A percentile compares a stretch with the other conserved stretches of the same genome.
phyloP scores from a whole-genome alignment of 2,888 invertebrate species.

The Dichetophora obliterata region DNA sequence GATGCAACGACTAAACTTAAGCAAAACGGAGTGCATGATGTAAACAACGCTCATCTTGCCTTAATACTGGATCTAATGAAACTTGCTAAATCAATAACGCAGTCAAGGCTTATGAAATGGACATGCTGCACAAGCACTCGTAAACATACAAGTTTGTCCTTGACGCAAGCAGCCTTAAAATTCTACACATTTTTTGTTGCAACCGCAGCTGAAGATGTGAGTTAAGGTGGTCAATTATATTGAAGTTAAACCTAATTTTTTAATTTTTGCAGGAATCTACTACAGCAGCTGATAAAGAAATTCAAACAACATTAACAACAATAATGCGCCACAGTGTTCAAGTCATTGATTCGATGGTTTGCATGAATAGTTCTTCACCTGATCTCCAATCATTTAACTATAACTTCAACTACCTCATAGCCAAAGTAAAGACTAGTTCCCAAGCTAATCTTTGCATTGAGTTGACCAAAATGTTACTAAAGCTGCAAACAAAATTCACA shows the following conservation, averaged over 20 bases:
- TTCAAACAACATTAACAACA: slow-evolving; percentile 40
- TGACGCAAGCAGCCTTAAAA: slow-evolving; percentile 51
- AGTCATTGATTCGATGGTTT: slow-evolving; percentile 56
- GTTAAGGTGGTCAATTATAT: background rate
- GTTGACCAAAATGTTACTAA: slow-evolving; percentile 51
- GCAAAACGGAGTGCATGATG: background rate
- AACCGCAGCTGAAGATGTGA: background rate
- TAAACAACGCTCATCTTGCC: slow-evolving; percentile 47
- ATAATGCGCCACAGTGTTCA: slow-evolving; percentile 56
- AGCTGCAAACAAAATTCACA: slow-evolving; percentile 51
- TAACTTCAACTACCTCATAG: slow-evolving; percentile 45
- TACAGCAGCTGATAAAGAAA: slow-evolving; percentile 11
- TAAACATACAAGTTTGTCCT: slow-evolving; percentile 58
- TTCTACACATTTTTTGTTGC: slow-evolving; percentile 11
- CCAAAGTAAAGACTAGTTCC: slow-evolving; percentile 44
- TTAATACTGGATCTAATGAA: slow-evolving; percentile 55
- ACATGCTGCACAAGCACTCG: slow-evolving; percentile 60
- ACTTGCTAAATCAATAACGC: slow-evolving; percentile 52
- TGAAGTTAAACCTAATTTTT: background rate
- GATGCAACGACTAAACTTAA: slow-evolving; percentile 53
- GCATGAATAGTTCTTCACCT: slow-evolving; percentile 50
- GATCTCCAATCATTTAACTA: slow-evolving; percentile 46
- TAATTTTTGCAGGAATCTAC: slow-evolving; percentile 31
- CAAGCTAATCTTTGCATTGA: slow-evolving; percentile 49
- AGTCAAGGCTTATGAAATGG: slow-evolving; percentile 50